Base-by-base conservation (phyloP, 1,140 invertebrate species). In the Ooceraea biroi region DNA sequence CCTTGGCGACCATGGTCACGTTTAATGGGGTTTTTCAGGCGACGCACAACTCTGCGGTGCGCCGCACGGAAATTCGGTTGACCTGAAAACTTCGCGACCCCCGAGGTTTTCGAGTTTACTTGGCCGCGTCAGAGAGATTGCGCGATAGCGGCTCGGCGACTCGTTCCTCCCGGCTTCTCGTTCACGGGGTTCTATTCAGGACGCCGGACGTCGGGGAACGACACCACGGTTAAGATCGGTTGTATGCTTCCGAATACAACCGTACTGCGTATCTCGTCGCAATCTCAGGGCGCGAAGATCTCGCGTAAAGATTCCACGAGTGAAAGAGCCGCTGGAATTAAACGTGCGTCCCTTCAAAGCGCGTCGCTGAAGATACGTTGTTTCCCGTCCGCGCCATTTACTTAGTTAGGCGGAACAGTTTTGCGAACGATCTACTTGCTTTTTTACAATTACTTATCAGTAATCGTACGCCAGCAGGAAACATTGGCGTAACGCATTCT, bases 1-100 rank as follows among this genome's bases (percentile, higher is more conserved):
- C 41, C 41, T 80, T 80, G 69, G 36, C 63, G 50, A 44, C 76
- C n/a, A n/a, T n/a, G 36, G 48, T 17, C 76, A 44, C 63, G 63
- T 69, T 80, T 80, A 80, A 80, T 71, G 76, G 76, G 50, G 50
- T 80, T 80, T 80, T 80, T 80, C 65, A 71, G 65, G 57, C 22
- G 52, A 58, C 36, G 63, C 76, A 55, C 44, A 78, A 78, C 30
- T 69, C 44, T 57, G 76, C 63, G 22, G 25, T 14, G n/a, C 19
- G 17, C 76, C 30, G 36, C 36, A 57, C 76, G 68, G 52, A 57
- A 71, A 80, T 80, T 80, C 36, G 58, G 71, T 76, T 82, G 80
- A 63, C 68, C 71, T 52, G 69, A 82, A 76, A 82, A 46, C 80
- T 61, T 5, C 57, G 80, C 36, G 36, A 36, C 36, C 36, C 36